Base-by-base conservation (phyloP, 2,797 vertebrate species). In the Allobates femoralis region DNA sequence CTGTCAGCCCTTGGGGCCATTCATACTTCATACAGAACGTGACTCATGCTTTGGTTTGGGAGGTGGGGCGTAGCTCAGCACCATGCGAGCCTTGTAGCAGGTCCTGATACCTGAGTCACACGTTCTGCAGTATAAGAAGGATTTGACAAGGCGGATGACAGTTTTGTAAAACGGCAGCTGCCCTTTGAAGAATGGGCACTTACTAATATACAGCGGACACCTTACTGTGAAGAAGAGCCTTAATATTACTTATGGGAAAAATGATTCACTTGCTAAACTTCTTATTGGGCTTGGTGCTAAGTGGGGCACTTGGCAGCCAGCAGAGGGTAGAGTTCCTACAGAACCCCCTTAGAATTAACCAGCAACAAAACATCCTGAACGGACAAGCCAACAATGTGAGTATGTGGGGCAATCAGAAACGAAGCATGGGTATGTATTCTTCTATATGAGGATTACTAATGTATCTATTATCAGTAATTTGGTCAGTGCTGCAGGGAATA, bases 41-140 rank as follows among this genome's bases (percentile, higher is more conserved):
- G 96, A 96, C 93, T 97, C 96, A 95, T 23, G 89, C 92, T 92
- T 92, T 90, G 91, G 92, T 91, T 93, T 90, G 92, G 92, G 93
- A 94, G 94, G 94, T 94, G 92, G 92, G 93, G 94, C 94, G 92
- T 93, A 92, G 90, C 90, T 8, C 88, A 12, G 90, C 89, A 79
- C 92, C 78, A 53, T 85, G 83, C 26, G n/a, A 58, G 34, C 60
- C 80, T 69, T 66, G 34, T 21, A 37, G 83, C 88, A 85, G 89
- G 87, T 90, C 92, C 87, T 83, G 89, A 91, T 89, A 81, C 92
- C 91, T 94, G 93, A 95, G 92, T 93, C 93, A 93, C 90, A 90
- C 91, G 89, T 90, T 91, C 81, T 90, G 90, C 89, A 88, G 92
- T 95, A 95, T 96, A 94, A 97, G 94, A 93, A 87, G 86, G 55